Evolutionary conservation across 2,888 invertebrate genomes (phyloP).

Genomic region (Caenorhabditis panamensis): DNA sequence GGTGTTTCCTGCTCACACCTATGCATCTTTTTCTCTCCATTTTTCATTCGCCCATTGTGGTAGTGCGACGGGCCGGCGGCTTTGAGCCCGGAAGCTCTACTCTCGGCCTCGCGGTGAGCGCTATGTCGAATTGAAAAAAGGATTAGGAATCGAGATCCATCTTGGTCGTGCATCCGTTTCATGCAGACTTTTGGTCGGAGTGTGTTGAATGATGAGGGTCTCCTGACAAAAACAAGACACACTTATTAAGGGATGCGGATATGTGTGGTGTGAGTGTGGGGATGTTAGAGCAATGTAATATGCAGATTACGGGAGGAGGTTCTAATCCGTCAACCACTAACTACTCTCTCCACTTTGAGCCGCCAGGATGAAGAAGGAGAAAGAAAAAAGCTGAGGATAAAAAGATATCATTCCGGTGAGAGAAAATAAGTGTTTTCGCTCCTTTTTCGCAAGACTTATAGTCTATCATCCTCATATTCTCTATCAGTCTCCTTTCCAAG

Average conservation of each 20-base stretch:
- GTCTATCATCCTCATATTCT: constrained; percentile 53
- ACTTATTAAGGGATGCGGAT: constrained; percentile 17
- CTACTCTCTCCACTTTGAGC: constrained; percentile 27
- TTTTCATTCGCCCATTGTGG: constrained; percentile 11
- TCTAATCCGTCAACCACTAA: constrained; percentile 49
- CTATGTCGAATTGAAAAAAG: background rate
- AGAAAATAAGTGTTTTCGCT: constrained; percentile 49
- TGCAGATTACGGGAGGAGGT: constrained; percentile 57
- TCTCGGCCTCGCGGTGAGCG: background rate
- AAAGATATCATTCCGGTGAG: constrained; percentile 62
- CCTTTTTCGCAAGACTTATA: constrained; percentile 43
- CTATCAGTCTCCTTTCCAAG: constrained; percentile 46
- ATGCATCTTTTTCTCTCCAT: constrained; percentile 28
- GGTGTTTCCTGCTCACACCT: constrained; percentile 27
- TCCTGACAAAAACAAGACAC: constrained; percentile 10
- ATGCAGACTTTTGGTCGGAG: background rate
- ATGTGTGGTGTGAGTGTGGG: constrained; percentile 12
- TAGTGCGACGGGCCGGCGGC: background rate
- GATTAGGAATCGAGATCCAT: constrained; percentile 4
- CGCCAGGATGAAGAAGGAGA: constrained; percentile 40
- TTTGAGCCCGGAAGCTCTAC: background rate
- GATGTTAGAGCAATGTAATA: constrained; percentile 52
- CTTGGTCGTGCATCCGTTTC: background rate
- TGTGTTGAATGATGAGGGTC: constrained; percentile 5
- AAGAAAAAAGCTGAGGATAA: constrained; percentile 54